A percentile compares a stretch with the other conserved stretches of the same genome.
These are phyloP conservation scores for Ptilonorhynchus violaceus DNA, from an alignment of 2,113 vertebrate species.

Conservation along the genomic window DNA sequence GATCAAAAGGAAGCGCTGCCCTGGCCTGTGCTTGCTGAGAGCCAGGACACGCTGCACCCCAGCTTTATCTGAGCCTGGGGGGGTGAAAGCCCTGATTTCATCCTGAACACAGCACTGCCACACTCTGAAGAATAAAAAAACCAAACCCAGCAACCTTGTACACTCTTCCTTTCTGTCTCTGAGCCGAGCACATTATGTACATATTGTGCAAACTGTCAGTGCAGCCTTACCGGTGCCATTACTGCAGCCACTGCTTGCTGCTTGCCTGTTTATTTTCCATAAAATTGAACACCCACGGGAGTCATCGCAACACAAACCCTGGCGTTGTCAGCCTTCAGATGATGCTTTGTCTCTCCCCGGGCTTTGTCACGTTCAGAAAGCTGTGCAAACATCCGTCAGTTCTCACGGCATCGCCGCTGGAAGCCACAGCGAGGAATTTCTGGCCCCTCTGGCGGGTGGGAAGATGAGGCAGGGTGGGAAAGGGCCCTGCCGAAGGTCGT, in stretches of 20 bases:
- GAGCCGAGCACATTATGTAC: neutral
- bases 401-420: neutral
- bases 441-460: neutral
- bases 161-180: neutral
- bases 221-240: neutral
- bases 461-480: neutral
- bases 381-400: neutral
- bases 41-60: neutral
- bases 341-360: neutral
- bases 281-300: neutral
- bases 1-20: neutral
- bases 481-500: neutral
- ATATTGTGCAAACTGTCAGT: too few species aligned
- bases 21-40: neutral
- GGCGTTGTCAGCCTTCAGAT: neutral
- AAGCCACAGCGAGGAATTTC: neutral
- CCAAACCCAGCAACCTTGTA: neutral
- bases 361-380: neutral
- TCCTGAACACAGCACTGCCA: neutral
- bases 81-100: neutral
- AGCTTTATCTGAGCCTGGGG: neutral
- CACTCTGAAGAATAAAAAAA: neutral
- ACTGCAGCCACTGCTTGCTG: neutral
- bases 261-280: neutral
- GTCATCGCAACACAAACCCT: neutral